phyloP scores from a whole-genome alignment of 2,113 vertebrate species.

The Prolemur simus region DNA sequence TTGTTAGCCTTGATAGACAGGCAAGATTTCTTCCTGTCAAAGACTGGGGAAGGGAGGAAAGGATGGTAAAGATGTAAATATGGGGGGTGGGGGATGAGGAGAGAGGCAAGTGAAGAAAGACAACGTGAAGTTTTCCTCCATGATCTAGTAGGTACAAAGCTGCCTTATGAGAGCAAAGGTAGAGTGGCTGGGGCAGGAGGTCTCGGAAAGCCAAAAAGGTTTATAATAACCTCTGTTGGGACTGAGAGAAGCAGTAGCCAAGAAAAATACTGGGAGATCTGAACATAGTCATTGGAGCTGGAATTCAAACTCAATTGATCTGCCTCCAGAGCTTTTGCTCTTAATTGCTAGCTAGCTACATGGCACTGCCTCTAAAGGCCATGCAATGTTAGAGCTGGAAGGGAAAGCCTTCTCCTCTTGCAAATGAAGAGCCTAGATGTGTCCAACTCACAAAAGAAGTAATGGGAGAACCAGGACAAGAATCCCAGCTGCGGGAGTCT shows the following conservation, averaged over 20 bases:
- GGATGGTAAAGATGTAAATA: background rate
- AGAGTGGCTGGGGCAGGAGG: background rate
- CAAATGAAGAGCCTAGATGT: background rate
- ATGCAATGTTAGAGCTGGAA: background rate
- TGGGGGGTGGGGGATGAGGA: background rate
- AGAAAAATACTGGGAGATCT: background rate
- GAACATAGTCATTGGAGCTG: background rate
- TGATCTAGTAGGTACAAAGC: background rate
- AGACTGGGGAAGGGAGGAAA: background rate
- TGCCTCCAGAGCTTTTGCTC: conserved; percentile 2
- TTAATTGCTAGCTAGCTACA: background rate
- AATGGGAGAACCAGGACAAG: background rate
- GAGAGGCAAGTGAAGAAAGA: background rate
- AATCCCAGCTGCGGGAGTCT: background rate
- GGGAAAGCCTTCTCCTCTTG: background rate
- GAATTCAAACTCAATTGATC: background rate
- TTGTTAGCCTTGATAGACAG: background rate
- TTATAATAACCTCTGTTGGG: background rate
- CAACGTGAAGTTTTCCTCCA: background rate
- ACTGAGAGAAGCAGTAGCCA: background rate
- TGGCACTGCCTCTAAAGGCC: background rate
- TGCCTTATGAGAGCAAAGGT: background rate
- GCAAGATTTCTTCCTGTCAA: background rate
- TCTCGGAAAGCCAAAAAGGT: background rate
- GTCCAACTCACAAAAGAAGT: background rate